These are phyloP conservation scores for Platichthys stellatus DNA, from an alignment of 2,113 vertebrate species.

Conservation along the genomic window DNA sequence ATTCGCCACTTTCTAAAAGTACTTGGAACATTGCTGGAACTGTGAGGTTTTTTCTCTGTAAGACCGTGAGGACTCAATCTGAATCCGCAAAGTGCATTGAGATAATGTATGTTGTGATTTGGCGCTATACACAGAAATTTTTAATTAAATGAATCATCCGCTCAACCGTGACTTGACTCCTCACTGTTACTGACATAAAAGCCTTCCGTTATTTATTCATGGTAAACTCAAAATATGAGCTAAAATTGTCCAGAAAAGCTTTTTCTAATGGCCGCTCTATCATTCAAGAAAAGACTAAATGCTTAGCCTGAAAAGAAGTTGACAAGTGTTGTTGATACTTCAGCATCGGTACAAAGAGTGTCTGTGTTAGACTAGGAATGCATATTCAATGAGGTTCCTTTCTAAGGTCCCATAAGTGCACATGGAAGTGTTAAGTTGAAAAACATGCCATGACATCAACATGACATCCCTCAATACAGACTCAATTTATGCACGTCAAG, in stretches of 20 bases:
- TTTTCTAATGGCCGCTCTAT: constrained; percentile 64
- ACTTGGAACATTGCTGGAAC: neutral
- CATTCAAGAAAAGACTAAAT: constrained; percentile 53
- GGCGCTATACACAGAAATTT: neutral
- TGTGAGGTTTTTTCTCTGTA: neutral
- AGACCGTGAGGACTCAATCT: neutral
- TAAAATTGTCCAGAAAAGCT: constrained; percentile 57
- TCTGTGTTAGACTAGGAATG: constrained; percentile 52
- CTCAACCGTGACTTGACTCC: constrained; percentile 57
- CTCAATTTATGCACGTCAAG: neutral
- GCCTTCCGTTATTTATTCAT: constrained; percentile 73
- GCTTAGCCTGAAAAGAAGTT: constrained; percentile 49
- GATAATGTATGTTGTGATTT: neutral
- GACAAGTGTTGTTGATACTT: constrained; percentile 60
- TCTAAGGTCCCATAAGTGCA: constrained; percentile 43
- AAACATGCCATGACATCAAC: constrained; percentile 8
- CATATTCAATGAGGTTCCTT: constrained; percentile 44
- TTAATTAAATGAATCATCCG: constrained; percentile 40
- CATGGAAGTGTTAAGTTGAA: constrained; percentile 50
- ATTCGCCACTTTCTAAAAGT: neutral
- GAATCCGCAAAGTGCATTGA: neutral
- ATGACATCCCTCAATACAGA: neutral
- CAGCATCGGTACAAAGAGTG: constrained; percentile 33
- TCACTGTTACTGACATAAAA: constrained; percentile 74
- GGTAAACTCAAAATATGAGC: constrained; percentile 62